Conservation (phyloP, 2,888 invertebrate genomes). For the Orchestes rusci region DNA sequence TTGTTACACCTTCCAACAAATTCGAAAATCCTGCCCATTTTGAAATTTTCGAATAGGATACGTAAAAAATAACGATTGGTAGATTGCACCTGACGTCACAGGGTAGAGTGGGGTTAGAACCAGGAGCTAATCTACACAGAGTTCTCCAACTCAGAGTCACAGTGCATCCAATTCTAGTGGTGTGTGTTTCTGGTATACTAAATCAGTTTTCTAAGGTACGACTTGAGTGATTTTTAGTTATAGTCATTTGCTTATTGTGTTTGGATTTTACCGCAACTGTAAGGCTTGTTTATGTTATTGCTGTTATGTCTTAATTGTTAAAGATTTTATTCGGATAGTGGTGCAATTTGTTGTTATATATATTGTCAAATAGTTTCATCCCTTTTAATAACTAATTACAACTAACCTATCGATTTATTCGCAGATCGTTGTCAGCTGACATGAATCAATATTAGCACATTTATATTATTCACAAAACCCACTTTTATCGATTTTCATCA, state of each 20-base stretch:
- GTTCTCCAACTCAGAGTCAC: constrained; percentile 35
- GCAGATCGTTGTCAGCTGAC: too few species aligned
- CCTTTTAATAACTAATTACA: too few species aligned
- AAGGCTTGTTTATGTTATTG: not conserved
- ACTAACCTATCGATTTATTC: too few species aligned
- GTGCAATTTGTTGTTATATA: too few species aligned
- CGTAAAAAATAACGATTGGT: constrained; percentile 37
- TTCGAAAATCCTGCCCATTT: constrained; percentile 11
- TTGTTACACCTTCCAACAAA: constrained; percentile 4
- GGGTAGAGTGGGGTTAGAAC: constrained; percentile 37
- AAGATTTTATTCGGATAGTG: too few species aligned
- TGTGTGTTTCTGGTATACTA: constrained; percentile 35
- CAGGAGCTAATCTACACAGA: constrained; percentile 37
- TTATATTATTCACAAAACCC: too few species aligned
- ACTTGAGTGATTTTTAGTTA: not conserved
- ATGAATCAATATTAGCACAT: too few species aligned
- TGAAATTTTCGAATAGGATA: constrained; percentile 25
- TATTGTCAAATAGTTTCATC: too few species aligned
- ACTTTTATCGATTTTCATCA: too few species aligned
- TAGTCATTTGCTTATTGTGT: not conserved
- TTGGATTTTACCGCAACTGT: not conserved
- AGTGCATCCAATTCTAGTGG: constrained; percentile 39
- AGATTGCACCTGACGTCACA: constrained; percentile 37
- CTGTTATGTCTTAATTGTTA: too few species aligned
- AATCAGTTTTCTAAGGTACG: constrained; percentile 21